These are phyloP conservation scores for Oncorhynchus gorbuscha DNA, from an alignment of 2,113 vertebrate genomes.

Conservation along the genomic window DNA sequence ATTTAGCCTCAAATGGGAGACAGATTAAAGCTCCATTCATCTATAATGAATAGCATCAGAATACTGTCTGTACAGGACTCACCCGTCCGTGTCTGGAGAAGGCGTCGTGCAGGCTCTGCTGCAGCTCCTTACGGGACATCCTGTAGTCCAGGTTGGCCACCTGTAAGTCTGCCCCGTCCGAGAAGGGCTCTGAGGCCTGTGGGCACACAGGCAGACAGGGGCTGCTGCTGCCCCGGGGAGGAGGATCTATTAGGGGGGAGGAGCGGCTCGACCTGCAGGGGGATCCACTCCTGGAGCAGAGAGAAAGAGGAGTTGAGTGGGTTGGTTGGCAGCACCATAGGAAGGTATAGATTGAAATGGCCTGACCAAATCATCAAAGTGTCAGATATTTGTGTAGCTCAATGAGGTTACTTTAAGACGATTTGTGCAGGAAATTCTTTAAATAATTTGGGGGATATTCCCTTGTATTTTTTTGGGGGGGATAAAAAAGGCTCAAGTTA, in stretches of 20 bases:
- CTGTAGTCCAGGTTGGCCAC: constrained; percentile 94
- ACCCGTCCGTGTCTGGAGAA: constrained; percentile 91
- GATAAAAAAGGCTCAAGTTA: no score
- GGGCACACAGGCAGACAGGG: constrained; percentile 57
- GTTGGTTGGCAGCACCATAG: no score
- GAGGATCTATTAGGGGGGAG: constrained; percentile 76
- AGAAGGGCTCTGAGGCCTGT: constrained; percentile 80
- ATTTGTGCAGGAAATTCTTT: no score
- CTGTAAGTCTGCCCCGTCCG: constrained; percentile 87
- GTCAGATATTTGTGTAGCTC: no score
- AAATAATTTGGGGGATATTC: no score
- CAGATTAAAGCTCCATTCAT: no score
- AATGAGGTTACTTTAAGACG: no score
- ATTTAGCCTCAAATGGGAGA: no score
- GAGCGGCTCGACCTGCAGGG: constrained; percentile 87
- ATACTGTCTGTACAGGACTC: constrained; percentile 13
- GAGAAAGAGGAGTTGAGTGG: not conserved
- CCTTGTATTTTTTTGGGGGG: no score
- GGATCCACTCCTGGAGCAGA: constrained; percentile 78
- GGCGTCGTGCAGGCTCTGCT: constrained; percentile 82
- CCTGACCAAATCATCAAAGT: no score
- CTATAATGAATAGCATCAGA: no score
- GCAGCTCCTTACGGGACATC: constrained; percentile 91
- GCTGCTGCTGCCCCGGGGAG: constrained; percentile 53
- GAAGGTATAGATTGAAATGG: no score